Evolutionary conservation across 2,888 invertebrate genomes (phyloP).

Genomic region (Pycnomerus fuliginosus): DNA sequence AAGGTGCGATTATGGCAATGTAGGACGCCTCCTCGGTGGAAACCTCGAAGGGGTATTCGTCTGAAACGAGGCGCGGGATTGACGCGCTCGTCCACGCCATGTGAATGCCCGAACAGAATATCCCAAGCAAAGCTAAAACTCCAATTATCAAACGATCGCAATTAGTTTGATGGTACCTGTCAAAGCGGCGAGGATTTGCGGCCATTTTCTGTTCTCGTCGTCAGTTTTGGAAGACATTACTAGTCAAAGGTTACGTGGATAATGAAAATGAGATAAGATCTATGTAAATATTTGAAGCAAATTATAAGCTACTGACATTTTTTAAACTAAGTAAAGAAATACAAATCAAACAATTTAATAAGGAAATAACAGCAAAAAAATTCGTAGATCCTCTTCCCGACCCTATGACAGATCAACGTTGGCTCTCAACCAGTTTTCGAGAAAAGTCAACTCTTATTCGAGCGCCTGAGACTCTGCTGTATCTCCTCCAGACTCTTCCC

Average conservation of each 20-base stretch:
- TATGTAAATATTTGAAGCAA: no score
- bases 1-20: slow-evolving; percentile 31
- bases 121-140: slow-evolving; percentile 18
- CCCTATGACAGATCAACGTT: no score
- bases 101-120: slow-evolving; percentile 28
- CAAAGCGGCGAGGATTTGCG: slow-evolving; percentile 23
- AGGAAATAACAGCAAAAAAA: no score
- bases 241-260: no score
- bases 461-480: slow-evolving; percentile 40
- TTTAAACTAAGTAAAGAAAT: no score
- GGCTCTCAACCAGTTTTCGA: no score
- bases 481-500: slow-evolving; percentile 46
- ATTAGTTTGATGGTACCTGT: slow-evolving; percentile 14
- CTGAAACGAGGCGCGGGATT: slow-evolving; percentile 29
- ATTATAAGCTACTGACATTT: no score
- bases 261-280: no score
- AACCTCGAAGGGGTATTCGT: slow-evolving; percentile 32
- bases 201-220: slow-evolving; percentile 24
- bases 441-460: no score
- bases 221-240: no score
- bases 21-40: slow-evolving; percentile 34
- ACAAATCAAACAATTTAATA: no score
- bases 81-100: slow-evolving; percentile 35
- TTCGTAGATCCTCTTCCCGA: no score
- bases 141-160: neutral